A percentile compares a stretch with the other conserved stretches of the same genome.
phyloP scores from a whole-genome alignment of 2,113 vertebrate species.

The Gavia stellata region DNA sequence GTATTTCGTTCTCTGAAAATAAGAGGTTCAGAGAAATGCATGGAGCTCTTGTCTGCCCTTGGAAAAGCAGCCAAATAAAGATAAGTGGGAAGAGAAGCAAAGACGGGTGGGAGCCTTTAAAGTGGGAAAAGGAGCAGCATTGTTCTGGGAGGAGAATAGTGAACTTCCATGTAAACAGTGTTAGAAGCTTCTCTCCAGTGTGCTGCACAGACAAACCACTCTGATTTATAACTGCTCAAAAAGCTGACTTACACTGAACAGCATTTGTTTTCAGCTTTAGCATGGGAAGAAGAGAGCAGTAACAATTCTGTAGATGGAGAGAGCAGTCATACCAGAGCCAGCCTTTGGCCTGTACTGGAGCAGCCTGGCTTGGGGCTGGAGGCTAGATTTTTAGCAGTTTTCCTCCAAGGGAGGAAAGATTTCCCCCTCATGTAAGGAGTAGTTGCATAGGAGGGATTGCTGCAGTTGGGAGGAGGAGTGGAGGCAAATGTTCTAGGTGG shows the following conservation, averaged over 20 bases:
- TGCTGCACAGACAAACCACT: background rate
- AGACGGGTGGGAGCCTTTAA: background rate
- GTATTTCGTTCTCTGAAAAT: background rate
- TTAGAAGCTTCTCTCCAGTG: background rate
- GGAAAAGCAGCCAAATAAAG: conserved; percentile 5
- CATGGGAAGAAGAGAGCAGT: background rate
- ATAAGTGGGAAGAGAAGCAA: background rate
- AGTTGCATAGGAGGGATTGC: background rate
- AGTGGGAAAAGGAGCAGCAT: background rate
- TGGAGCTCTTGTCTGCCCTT: background rate
- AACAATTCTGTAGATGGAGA: background rate
- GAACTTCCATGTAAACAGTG: background rate
- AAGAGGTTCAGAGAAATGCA: background rate
- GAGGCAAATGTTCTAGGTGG: background rate
- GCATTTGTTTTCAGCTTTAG: background rate
- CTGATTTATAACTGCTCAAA: background rate
- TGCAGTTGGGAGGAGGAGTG: background rate
- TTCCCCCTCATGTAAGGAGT: background rate
- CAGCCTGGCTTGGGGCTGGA: background rate
- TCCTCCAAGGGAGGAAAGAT: background rate
- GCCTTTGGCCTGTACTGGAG: background rate
- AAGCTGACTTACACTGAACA: background rate
- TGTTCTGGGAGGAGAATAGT: background rate
- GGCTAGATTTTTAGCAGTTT: background rate
- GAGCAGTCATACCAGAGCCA: background rate